Base-by-base conservation (phyloP, 2,113 vertebrate species). In the Dipodomys ordii region DNA sequence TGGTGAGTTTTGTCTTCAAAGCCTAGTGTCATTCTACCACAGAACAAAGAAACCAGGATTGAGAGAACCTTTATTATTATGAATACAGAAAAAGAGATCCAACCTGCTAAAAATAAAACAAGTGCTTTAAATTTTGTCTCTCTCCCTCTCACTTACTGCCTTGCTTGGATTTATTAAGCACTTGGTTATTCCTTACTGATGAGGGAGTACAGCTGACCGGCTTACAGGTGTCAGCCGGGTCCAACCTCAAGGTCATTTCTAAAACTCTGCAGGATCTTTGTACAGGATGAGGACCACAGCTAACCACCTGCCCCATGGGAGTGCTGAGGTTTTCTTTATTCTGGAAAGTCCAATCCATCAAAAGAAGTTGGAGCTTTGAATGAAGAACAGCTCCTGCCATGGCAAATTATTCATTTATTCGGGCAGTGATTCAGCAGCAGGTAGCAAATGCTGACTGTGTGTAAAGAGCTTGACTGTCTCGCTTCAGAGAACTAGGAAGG, bases 391-490 rank as follows among this genome's bases (percentile, higher is more conserved):
- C 27, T 93, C 20, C 62, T 90, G 91, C 83, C 68, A 62, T 22
- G n/a, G 82, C 35, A 65, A 85, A 95, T 93, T 94, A 94, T 93
- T 96, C 82, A 96, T 97, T 81, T 94, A 94, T 94, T 96, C 83
- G 6, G 93, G 93, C 90, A 64, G 44, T 64, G 76, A 77, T 94
- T 96, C 95, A 93, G 92, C 76, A 57, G 87, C 74, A 91, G 62
- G 69, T 90, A 96, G 83, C 92, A 80, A 73, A 57, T 72, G 71
- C 93, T 92, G 94, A 95, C 92, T 94, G 68, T 89, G 92, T 94
- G 95, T 85, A 84, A 46, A 93, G 25, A 86, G 69, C 92, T 93
- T 93, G 90, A 94, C 93, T 72, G 71, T 92, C 90, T 83, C 60
- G 7, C 92, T 85, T 95, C 88, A 83, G 62, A 83, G 92, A 79